Conservation (phyloP, 2,888 invertebrate genomes). For the Pedicia rivosa region DNA sequence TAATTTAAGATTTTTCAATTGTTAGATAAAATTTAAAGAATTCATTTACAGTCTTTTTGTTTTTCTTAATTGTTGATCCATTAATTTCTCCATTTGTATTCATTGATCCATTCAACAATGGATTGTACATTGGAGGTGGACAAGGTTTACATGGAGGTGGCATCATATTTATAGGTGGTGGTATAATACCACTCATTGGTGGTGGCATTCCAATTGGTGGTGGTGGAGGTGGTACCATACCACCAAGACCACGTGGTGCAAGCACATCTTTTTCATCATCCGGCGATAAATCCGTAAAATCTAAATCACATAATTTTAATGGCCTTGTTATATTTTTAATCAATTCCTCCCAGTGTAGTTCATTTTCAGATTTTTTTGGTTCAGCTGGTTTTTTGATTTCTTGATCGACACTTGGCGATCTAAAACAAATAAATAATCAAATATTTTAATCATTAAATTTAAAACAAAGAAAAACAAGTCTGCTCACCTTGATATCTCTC, state of each 20-base stretch:
- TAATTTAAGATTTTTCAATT: neutral
- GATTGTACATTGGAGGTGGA: slow-evolving; percentile 34
- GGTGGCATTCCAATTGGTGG: slow-evolving; percentile 57
- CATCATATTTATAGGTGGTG: slow-evolving; percentile 23
- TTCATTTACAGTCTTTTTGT: slow-evolving; percentile 77
- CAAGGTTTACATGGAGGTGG: slow-evolving; percentile 29
- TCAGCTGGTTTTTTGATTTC: slow-evolving; percentile 43
- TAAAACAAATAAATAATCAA: slow-evolving; percentile 15
- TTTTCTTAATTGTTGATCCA: slow-evolving; percentile 51
- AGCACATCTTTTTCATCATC: slow-evolving; percentile 76
- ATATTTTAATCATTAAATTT: slow-evolving; percentile 4
- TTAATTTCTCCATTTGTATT: slow-evolving; percentile 13
- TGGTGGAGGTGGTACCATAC: slow-evolving; percentile 61
- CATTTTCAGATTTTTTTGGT: slow-evolving; percentile 79
- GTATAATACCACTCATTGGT: slow-evolving; percentile 26
- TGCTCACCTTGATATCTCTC: slow-evolving; percentile 32
- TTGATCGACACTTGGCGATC: slow-evolving; percentile 62
- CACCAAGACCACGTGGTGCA: slow-evolving; percentile 45
- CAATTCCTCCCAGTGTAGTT: slow-evolving; percentile 90
- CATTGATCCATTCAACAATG: slow-evolving; percentile 23
- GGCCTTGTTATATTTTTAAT: slow-evolving; percentile 58
- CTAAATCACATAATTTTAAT: slow-evolving; percentile 80
- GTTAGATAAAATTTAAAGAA: neutral
- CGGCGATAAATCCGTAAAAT: slow-evolving; percentile 83
- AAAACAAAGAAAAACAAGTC: neutral